Conservation (phyloP, 2,888 invertebrate species). For the Himalopsyche tibetana region DNA sequence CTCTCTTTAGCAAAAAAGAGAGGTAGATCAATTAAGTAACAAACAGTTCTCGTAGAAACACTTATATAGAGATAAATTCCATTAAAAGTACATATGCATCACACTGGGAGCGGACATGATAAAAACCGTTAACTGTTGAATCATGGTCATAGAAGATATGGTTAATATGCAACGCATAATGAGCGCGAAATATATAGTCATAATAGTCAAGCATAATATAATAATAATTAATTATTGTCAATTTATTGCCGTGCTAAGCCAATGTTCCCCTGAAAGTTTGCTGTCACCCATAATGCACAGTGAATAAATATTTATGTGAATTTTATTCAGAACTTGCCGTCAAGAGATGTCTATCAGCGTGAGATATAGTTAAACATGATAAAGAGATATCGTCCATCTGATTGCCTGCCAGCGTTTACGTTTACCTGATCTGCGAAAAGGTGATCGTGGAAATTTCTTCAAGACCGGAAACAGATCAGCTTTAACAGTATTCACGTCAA, state of each 20-base stretch:
- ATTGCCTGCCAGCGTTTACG: background rate
- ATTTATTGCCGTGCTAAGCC: background rate
- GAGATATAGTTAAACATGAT: constrained; percentile 11
- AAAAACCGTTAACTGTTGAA: too few relatives aligned
- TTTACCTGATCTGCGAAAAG: background rate
- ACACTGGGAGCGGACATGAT: too few relatives aligned
- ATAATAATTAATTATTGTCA: too few relatives aligned
- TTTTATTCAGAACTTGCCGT: constrained; percentile 1
- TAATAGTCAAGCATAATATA: too few relatives aligned
- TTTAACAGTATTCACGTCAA: constrained; percentile 23
- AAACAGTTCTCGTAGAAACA: too few relatives aligned
- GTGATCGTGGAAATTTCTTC: constrained; percentile 9
- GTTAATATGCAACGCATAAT: too few relatives aligned
- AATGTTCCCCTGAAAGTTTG: background rate
- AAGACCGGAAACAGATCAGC: constrained; percentile 15
- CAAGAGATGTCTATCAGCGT: background rate
- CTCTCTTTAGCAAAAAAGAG: too few relatives aligned
- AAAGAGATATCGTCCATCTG: background rate
- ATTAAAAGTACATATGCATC: too few relatives aligned
- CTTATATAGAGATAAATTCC: too few relatives aligned
- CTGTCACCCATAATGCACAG: background rate
- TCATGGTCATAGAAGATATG: too few relatives aligned
- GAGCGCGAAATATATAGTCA: too few relatives aligned
- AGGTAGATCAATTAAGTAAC: too few relatives aligned
- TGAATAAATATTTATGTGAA: background rate